phyloP scores from a whole-genome alignment of 2,113 vertebrate genomes.

The Eulacestoma nigropectus region DNA sequence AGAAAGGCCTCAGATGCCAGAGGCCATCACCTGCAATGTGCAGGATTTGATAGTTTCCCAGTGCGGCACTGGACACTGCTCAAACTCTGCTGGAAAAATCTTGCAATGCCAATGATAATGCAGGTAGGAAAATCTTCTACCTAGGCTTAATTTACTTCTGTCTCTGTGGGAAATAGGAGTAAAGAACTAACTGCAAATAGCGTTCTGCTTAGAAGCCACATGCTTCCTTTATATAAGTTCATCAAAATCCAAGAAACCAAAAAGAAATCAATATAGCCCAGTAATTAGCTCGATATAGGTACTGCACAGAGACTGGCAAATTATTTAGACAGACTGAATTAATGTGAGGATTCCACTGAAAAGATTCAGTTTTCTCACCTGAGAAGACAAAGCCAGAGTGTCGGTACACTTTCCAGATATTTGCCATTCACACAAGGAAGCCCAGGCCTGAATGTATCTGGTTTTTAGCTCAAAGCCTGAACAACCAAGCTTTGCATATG shows the following conservation, averaged over 20 bases:
- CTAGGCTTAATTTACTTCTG: background rate
- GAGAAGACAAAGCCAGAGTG: background rate
- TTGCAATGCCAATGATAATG: accelerated
- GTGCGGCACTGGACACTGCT: background rate
- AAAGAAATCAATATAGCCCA: background rate
- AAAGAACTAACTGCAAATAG: background rate
- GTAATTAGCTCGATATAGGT: background rate
- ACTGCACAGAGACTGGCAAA: background rate
- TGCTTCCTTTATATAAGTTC: background rate
- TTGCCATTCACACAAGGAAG: background rate
- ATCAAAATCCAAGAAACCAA: background rate
- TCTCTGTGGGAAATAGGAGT: background rate
- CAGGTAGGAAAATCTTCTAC: background rate
- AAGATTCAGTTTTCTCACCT: background rate
- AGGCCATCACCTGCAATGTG: background rate
- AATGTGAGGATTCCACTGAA: background rate
- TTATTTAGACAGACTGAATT: background rate
- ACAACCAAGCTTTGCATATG: background rate
- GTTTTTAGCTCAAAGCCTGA: background rate
- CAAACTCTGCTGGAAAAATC: background rate
- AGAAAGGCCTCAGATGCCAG: background rate
- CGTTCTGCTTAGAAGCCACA: background rate
- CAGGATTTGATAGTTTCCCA: background rate
- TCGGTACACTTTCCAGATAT: background rate
- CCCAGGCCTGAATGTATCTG: background rate